Evolutionary conservation across 2,888 invertebrate genomes (phyloP).

Genomic region (Muscina levida): DNA sequence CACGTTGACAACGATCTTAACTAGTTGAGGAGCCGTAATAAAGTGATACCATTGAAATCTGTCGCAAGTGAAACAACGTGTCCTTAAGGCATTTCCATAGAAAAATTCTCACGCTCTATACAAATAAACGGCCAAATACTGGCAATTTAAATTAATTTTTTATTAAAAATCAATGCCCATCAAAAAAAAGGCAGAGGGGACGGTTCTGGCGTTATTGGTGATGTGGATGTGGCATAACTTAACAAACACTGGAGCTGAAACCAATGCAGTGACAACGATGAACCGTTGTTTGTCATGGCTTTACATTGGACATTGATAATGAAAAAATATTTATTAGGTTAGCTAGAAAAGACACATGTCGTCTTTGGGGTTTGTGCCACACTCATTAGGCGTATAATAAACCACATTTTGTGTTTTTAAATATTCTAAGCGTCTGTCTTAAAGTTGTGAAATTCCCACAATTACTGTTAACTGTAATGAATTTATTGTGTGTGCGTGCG

Average conservation of each 20-base stretch:
- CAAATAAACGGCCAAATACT: constrained; percentile 29
- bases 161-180: constrained; percentile 43
- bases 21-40: constrained; percentile 49
- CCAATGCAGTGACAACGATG: neutral
- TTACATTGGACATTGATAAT: constrained; percentile 58
- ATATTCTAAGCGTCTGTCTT: constrained; percentile 66
- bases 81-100: constrained; percentile 58
- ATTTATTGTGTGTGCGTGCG: constrained; percentile 26
- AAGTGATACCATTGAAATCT: constrained; percentile 52
- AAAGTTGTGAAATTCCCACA: constrained; percentile 72
- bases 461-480: constrained; percentile 66
- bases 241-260: too few relatives aligned
- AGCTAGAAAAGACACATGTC: neutral
- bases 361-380: neutral
- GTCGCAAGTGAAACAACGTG: constrained; percentile 54
- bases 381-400: constrained; percentile 15
- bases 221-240: neutral
- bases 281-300: constrained; percentile 30
- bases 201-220: neutral
- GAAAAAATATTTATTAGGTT: constrained; percentile 46
- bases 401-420: constrained; percentile 27
- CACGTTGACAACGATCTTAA: constrained; percentile 50
- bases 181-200: too few relatives aligned
- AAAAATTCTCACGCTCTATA: constrained; percentile 66
- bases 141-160: constrained; percentile 36